phyloP scores from a whole-genome alignment of 2,888 invertebrate species.

The Meteorus cinctellus region DNA sequence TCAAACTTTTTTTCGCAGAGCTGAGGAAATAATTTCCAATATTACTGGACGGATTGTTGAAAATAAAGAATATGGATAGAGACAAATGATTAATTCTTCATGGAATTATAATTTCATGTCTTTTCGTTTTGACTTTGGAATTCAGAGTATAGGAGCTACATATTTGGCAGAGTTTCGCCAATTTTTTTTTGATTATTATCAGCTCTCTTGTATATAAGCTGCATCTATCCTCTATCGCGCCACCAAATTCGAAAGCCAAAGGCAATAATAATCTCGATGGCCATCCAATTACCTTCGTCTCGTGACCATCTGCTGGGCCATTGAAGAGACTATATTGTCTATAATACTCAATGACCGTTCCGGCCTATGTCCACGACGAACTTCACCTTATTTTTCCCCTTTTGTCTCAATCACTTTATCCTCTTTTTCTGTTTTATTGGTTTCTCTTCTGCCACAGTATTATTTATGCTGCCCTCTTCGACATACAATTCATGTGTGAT shows the following conservation, averaged over 20 bases:
- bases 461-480: slow-evolving; percentile 37
- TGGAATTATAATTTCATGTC: slow-evolving; percentile 14
- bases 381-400: slow-evolving; percentile 29
- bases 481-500: slow-evolving; percentile 2
- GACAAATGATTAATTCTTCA: too few species aligned
- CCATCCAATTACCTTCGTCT: slow-evolving; percentile 71
- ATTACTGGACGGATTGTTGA: too few species aligned
- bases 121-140: background rate
- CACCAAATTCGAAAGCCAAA: slow-evolving; percentile 55
- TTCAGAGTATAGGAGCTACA: slow-evolving; percentile 25
- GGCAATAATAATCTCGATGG: slow-evolving; percentile 68
- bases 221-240: slow-evolving; percentile 27
- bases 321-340: background rate
- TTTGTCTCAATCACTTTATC: background rate
- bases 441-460: slow-evolving; percentile 32
- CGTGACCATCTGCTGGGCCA: slow-evolving; percentile 70
- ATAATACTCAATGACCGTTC: slow-evolving; percentile 49
- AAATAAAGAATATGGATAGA: too few species aligned
- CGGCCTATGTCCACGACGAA: slow-evolving; percentile 34
- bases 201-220: background rate
- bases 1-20: too few species aligned
- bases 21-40: too few species aligned
- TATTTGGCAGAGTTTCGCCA: background rate
- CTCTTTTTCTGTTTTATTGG: background rate
- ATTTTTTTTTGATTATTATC: background rate